Base-by-base conservation (phyloP, 2,888 invertebrate genomes). In the Tenodera sinensis region DNA sequence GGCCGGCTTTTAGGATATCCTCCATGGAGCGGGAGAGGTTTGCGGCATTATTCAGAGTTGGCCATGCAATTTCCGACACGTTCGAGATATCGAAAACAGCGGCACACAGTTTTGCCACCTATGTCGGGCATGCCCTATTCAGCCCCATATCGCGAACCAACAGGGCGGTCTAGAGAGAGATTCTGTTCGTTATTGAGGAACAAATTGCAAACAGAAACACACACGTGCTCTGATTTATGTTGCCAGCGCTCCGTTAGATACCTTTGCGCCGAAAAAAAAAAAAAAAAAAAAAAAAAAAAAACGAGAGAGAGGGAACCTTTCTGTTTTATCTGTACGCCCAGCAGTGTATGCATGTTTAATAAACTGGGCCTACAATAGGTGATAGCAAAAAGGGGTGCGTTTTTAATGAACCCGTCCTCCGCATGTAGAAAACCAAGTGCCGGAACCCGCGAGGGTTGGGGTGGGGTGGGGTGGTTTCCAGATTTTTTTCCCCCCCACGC, bases 1-100 rank as follows among this genome's bases (percentile, higher is more conserved):
- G 28, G 28, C 84, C 28, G 28, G 54, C 54, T 71, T 71, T 71
- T 71, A 71, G 54, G 54, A 71, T 71, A 71, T 71, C 84, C 84
- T 25, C 84, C 84, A 28, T 28, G 30, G 83, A 83, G 83, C 28
- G 83, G n/a, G 83, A 83, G 83, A 83, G 84, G 83, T 71, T 28
- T 87, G 84, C 84, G 71, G 84, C 42, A 81, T 88, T 88, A 88
- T 88, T 88, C 88, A 88, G 54, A 71, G 81, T 81, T 84, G 84
- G 71, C 88, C 88, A 84, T 84, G 88, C 84, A 88, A 88, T 88
- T 88, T 88, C 88, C 88, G 88, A 88, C 88, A 88, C 84, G 84
- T 84, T 88, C 88, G 84, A 88, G 88, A 88, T 88, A 88, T 88
- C 84, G 84, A 88, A 84, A 84, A 84, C 84, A 88, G 88, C 84